These are phyloP conservation scores for Colletes gigas DNA, from an alignment of 1,140 invertebrate species.

Conservation along the genomic window DNA sequence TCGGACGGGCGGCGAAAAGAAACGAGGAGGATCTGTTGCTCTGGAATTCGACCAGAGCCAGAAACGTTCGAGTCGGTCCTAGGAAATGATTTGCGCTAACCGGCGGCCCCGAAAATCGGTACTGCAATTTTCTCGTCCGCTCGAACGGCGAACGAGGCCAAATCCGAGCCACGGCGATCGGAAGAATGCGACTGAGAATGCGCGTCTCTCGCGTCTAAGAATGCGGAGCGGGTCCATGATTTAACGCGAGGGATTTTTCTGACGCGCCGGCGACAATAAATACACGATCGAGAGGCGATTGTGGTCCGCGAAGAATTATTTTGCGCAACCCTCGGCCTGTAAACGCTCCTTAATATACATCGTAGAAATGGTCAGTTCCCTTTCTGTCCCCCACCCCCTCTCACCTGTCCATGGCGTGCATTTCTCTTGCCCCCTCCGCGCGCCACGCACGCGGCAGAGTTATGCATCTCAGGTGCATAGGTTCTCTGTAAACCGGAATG, in stretches of 20 bases:
- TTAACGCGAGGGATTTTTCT: constrained; percentile 13
- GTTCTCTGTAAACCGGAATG: constrained; percentile 76
- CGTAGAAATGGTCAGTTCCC: constrained; percentile 25
- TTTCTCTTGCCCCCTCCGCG: constrained; percentile 48
- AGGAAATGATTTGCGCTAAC: constrained; percentile 15
- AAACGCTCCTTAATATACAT: constrained; percentile 21
- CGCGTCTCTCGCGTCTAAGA: background rate
- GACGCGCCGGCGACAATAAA: constrained; percentile 9
- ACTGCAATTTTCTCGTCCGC: constrained; percentile 9
- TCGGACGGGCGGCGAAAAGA: background rate
- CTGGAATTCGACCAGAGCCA: constrained; percentile 6
- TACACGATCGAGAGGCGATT: constrained; percentile 31
- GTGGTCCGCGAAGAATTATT: constrained; percentile 19
- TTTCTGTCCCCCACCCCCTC: constrained; percentile 31
- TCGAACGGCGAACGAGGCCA: constrained; percentile 10
- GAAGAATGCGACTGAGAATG: too few species aligned
- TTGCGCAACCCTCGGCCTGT: constrained; percentile 28
- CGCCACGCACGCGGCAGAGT: constrained; percentile 57
- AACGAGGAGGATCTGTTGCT: background rate
- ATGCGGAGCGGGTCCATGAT: background rate
- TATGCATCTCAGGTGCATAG: constrained; percentile 76
- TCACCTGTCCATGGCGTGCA: background rate
- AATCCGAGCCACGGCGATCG: background rate
- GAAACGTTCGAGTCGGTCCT: background rate
- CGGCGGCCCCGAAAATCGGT: background rate